These are phyloP conservation scores for Drosophila neotestacea DNA, from an alignment of 2,888 invertebrate genomes.

Conservation along the genomic window DNA sequence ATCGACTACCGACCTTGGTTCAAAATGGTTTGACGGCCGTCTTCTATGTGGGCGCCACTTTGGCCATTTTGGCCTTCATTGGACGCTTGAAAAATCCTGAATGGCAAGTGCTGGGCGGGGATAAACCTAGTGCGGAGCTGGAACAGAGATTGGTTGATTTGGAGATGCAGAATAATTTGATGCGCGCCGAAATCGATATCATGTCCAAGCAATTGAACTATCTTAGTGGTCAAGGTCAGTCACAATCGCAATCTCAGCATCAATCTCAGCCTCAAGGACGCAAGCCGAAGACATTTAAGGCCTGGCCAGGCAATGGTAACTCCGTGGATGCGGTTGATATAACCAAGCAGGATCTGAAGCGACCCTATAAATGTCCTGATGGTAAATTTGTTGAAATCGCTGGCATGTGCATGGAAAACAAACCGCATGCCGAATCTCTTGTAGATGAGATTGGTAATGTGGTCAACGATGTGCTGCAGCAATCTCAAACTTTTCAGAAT, in stretches of 20 bases:
- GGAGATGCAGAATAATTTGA: conserved; percentile 83
- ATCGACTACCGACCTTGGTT: conserved; percentile 51
- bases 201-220: conserved; percentile 82
- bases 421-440: conserved; percentile 54
- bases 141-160: conserved; percentile 75
- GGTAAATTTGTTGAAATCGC: conserved; percentile 77
- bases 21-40: conserved; percentile 71
- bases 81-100: conserved; percentile 76
- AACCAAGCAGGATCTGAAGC: conserved; percentile 69
- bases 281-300: conserved; percentile 68
- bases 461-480: conserved; percentile 63
- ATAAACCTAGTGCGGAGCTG: conserved; percentile 48
- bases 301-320: conserved; percentile 79
- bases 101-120: conserved; percentile 53
- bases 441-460: conserved; percentile 68
- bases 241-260: neutral
- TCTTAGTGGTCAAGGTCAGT: conserved; percentile 54
- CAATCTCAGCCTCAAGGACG: conserved; percentile 12
- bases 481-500: conserved; percentile 63
- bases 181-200: conserved; percentile 84
- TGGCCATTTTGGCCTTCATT: conserved; percentile 77
- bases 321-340: conserved; percentile 66
- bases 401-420: conserved; percentile 77
- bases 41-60: conserved; percentile 74
- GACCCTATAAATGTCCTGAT: conserved; percentile 74